Evolutionary conservation across 2,888 invertebrate genomes (phyloP), one percentile per base, ranked within the genome.

Genomic region (Pegoplata infirma): DNA sequence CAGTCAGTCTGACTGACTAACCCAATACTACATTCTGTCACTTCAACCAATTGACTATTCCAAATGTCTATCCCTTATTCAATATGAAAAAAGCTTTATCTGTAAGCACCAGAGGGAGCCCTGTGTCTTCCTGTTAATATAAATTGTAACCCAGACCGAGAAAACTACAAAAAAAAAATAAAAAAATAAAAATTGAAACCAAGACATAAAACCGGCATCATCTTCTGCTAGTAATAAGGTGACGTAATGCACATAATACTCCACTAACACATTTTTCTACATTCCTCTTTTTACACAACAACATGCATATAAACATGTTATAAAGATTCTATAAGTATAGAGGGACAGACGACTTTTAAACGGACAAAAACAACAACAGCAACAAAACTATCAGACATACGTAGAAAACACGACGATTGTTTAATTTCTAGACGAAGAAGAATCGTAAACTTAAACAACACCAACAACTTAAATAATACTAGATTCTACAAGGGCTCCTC

Each of bases 181-280:
- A 47, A 61, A n/a, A 73, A 63, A 76, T 55, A 61, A 72, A 61
- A 58, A 72, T n/a, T n/a, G n/a, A n/a, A n/a, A n/a, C n/a, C n/a
- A 49, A 64, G 28, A 66, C 56, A 64, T 28, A n/a, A 76, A 76
- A 76, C 75, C 68, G 75, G 75, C 75, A 76, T n/a, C n/a, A n/a
- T 69, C 75, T 69, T 76, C 75, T 76, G n/a, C 77, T 75, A 79
- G 79, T 76, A 80, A 81, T 81, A 83, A 87, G 88, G 87, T 88
- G 88, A 88, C 88, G 88, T 88, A 88, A 88, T 88, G 86, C 84
- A 87, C 67, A 89, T 40, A 87, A 88, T 88, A 88, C 89, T 88
- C 88, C 88, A 88, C 88, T 88, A 88, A 88, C 88, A 88, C 88
- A 88, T 88, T 88, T 88, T 88, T 86, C 88, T 89, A 86, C 87